Percentiles rank a stretch among this genome's conserved stretches.
These are phyloP conservation scores for Cheilosia variabilis DNA, from an alignment of 2,888 invertebrate species.

Conservation along the genomic window DNA sequence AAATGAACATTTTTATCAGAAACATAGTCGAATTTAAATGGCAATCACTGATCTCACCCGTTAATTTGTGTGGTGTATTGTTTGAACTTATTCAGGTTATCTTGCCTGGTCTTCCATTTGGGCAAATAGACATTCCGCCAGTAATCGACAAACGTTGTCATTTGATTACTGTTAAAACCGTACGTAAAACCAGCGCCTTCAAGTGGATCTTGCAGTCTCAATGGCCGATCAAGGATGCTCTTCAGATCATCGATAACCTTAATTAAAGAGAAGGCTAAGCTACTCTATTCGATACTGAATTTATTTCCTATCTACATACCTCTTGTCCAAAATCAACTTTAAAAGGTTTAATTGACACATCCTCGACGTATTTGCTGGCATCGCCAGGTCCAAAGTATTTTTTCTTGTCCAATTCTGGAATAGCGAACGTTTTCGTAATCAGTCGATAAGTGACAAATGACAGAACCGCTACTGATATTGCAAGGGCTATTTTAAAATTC, in stretches of 20 bases:
- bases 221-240: conserved; percentile 85
- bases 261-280: neutral
- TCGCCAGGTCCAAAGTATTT: conserved; percentile 82
- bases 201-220: conserved; percentile 86
- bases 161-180: conserved; percentile 90
- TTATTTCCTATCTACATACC: conserved; percentile 77
- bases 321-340: conserved; percentile 79
- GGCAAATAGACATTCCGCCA: conserved; percentile 91
- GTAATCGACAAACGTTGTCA: conserved; percentile 88
- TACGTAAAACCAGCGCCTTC: conserved; percentile 90
- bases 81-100: conserved; percentile 88
- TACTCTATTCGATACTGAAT: neutral
- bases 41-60: conserved; percentile 81
- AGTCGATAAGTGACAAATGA: conserved; percentile 2
- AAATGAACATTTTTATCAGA: neutral
- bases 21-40: neutral
- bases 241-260: conserved; percentile 85
- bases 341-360: conserved; percentile 78
- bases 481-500: neutral
- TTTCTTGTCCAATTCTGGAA: conserved; percentile 79
- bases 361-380: conserved; percentile 79
- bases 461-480: conserved; percentile 9
- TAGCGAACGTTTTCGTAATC: conserved; percentile 78
- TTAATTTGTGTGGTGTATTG: conserved; percentile 91
- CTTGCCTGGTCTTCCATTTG: conserved; percentile 87